Conservation (phyloP, 2,888 invertebrate species). For the Lacanobia oleracea region DNA sequence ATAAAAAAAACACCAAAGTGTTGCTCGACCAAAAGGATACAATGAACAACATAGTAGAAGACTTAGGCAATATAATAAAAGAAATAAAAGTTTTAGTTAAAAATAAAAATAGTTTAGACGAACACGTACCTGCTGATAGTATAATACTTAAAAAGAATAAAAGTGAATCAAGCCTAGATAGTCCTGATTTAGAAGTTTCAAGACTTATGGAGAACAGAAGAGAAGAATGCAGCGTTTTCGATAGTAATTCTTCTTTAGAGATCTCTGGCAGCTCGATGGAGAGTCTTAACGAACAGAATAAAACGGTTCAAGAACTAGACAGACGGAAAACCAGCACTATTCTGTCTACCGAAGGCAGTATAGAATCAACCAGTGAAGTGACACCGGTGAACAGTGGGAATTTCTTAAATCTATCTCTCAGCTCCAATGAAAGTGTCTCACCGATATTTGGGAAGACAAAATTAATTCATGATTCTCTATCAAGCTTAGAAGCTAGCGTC, state of each 20-base stretch:
- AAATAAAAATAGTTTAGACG: conserved; percentile 70
- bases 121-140: conserved; percentile 84
- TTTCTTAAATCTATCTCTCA: conserved; percentile 84
- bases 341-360: conserved; percentile 83
- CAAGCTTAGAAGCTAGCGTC: conserved; percentile 88
- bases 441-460: conserved; percentile 85
- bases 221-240: conserved; percentile 80
- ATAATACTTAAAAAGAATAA: conserved; percentile 88
- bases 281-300: conserved; percentile 82
- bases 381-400: conserved; percentile 82
- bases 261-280: conserved; percentile 89
- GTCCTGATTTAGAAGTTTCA: conserved; percentile 89
- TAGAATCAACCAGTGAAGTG: conserved; percentile 85
- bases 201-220: conserved; percentile 85
- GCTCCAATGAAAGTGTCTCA: conserved; percentile 88
- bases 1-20: conserved; percentile 68
- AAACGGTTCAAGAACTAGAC: conserved; percentile 79
- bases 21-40: conserved; percentile 57
- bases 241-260: conserved; percentile 87
- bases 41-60: conserved; percentile 83
- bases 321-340: conserved; percentile 78
- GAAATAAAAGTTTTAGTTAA: conserved; percentile 82
- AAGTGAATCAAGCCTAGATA: conserved; percentile 89
- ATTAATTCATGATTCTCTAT: conserved; percentile 86
- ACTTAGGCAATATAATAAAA: conserved; percentile 84